Conservation (phyloP, 2,888 invertebrate species). For the Lithosia quadra region DNA sequence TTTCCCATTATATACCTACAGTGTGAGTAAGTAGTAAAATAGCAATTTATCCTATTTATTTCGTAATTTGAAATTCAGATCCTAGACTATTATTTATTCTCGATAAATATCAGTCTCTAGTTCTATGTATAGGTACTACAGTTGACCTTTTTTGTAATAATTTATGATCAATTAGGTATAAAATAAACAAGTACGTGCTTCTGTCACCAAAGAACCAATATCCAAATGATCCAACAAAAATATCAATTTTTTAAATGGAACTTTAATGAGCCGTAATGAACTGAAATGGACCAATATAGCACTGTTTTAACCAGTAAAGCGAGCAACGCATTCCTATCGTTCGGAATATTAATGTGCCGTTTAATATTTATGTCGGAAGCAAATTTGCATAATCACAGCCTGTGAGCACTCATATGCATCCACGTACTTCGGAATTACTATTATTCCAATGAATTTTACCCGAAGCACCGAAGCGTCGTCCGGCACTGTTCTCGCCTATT, state of each 20-base stretch:
- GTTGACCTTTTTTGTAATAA: neutral
- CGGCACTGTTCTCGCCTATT: slow-evolving; percentile 47
- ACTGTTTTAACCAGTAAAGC: slow-evolving; percentile 74
- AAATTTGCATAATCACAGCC: slow-evolving; percentile 86
- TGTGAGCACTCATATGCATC: slow-evolving; percentile 73
- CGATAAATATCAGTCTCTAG: neutral
- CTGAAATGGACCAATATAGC: slow-evolving; percentile 63
- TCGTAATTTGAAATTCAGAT: neutral
- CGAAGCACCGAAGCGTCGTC: slow-evolving; percentile 55
- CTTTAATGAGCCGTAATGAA: slow-evolving; percentile 65
- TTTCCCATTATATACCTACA: too few relatives aligned
- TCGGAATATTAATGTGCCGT: slow-evolving; percentile 85
- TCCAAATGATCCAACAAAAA: slow-evolving; percentile 12
- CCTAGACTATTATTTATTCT: too few relatives aligned
- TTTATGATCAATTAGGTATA: neutral
- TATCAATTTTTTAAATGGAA: slow-evolving; percentile 47
- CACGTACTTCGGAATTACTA: slow-evolving; percentile 73
- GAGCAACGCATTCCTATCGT: slow-evolving; percentile 83
- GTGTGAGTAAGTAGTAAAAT: too few relatives aligned
- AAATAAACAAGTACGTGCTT: neutral
- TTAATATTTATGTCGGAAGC: slow-evolving; percentile 85
- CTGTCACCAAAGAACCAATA: neutral
- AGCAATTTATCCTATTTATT: neutral
- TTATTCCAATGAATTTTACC: slow-evolving; percentile 81
- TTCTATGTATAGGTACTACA: neutral